Percentiles rank a stretch among this genome's conserved stretches.
Conservation (phyloP, 1,140 invertebrate genomes). For the Papilio dardanus region DNA sequence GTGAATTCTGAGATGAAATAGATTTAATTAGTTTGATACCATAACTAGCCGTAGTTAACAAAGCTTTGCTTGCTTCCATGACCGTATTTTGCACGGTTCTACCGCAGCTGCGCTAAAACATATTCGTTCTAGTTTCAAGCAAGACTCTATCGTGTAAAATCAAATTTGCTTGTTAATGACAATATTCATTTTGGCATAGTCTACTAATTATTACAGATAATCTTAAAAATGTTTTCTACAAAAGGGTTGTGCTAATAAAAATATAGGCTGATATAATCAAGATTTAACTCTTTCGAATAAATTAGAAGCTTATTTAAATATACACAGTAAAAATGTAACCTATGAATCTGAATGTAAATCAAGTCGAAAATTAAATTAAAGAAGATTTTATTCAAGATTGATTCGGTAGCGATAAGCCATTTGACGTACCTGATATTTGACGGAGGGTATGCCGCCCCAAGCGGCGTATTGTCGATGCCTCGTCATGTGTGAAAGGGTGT, state of each 20-base stretch:
- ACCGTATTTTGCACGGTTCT: background rate
- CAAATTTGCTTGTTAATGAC: background rate
- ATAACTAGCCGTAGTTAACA: background rate
- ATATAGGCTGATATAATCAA: conserved; percentile 3
- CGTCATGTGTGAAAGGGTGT: conserved; percentile 83
- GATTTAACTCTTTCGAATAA: conserved; percentile 1
- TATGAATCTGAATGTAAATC: conserved; percentile 11
- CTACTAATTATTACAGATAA: background rate
- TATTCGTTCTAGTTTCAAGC: background rate
- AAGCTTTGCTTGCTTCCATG: background rate
- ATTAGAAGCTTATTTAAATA: conserved; percentile 6
- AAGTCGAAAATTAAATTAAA: conserved; percentile 19
- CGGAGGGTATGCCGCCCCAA: conserved; percentile 57
- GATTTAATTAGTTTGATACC: conserved; percentile 8
- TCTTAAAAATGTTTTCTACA: background rate
- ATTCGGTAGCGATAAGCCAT: conserved; percentile 30
- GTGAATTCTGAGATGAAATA: conserved; percentile 43
- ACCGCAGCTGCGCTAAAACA: conserved; percentile 3
- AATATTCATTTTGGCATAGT: background rate
- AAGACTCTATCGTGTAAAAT: background rate
- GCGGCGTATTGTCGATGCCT: conserved; percentile 70
- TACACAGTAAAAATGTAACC: background rate
- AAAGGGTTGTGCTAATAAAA: background rate
- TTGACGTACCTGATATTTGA: conserved; percentile 33
- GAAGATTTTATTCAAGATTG: conserved; percentile 12